Evolutionary conservation across 2,113 vertebrate genomes (phyloP), one percentile per base, ranked within the genome.

Genomic region (Capra hircus): DNA sequence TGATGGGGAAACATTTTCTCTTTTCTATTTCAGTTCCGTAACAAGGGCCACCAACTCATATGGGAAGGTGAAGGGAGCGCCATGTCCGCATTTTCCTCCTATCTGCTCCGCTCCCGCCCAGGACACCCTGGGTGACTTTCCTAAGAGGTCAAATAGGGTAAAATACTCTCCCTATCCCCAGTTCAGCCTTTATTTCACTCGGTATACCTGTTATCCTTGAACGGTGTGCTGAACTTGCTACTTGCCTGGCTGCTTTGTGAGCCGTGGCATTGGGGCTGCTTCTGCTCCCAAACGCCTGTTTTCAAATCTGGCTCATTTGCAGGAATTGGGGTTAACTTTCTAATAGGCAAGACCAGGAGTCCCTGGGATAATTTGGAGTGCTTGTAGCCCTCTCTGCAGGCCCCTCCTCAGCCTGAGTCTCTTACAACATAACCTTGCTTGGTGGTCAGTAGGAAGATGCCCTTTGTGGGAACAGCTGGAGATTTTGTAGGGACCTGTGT

Each of bases 91-190:
- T 77, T 95, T 97, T 13, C 52, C 67, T 93, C 17, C 43, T 74
- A 7, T 48, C 57, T 80, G 59, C 67, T 91, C 62, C 84, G 64
- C 57, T 94, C 17, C 71, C 50, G 2, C 53, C 1, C 7, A 88
- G 88, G 89, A 67, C 40, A 43, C 64, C n/a, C 57, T 36, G 48
- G 83, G 83, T 93, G 85, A 88, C 90, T 97, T 95, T 95, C 77
- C 78, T 97, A 59, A 96, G 94, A 98, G 97, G 97, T 98, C 91
- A 97, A 55, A 91, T 27, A 81, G 86, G 94, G 85, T 91, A 93
- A 96, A 93, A 43, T n/a, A 14, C 55, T 88, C 78, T 94, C 91
- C 55, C 50, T 86, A 23, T 40, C 57, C 57, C 82, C 91, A 81
- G 7, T 78, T 74, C 88, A 67, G 88, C 60, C 45, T 96, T 92